Percentiles rank a stretch among this genome's conserved stretches.
Evolutionary conservation across 2,888 invertebrate species (phyloP).

Genomic region (Cantharis nigra): DNA sequence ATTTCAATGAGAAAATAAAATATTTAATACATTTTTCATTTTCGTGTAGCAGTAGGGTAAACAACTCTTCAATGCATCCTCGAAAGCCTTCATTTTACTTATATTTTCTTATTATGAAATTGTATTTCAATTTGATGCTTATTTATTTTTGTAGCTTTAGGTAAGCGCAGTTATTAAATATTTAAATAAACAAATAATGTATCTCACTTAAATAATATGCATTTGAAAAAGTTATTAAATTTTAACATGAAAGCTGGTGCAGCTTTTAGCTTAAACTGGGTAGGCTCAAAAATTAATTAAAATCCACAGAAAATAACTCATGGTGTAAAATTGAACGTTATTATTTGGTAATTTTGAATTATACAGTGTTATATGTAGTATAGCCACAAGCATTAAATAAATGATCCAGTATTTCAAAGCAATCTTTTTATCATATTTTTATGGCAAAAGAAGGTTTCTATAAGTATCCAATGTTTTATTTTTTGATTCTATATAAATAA

Average conservation of each 20-base stretch:
- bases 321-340: background rate
- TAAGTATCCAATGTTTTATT: background rate
- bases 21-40: background rate
- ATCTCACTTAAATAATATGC: background rate
- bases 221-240: background rate
- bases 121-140: background rate
- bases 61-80: background rate
- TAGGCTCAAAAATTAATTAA: background rate
- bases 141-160: background rate
- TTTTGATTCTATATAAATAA: slow-evolving; percentile 26
- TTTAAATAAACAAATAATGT: background rate
- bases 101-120: background rate
- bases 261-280: background rate
- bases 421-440: background rate
- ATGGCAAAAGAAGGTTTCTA: background rate
- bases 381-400: background rate
- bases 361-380: background rate
- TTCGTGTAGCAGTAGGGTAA: too few species aligned
- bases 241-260: background rate
- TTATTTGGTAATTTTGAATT: background rate
- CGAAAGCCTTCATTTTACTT: background rate
- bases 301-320: background rate
- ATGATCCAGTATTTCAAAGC: background rate
- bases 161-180: background rate
- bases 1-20: background rate